Conservation (phyloP, 2,797 vertebrate species). For the Microctenopoma lineatum region DNA sequence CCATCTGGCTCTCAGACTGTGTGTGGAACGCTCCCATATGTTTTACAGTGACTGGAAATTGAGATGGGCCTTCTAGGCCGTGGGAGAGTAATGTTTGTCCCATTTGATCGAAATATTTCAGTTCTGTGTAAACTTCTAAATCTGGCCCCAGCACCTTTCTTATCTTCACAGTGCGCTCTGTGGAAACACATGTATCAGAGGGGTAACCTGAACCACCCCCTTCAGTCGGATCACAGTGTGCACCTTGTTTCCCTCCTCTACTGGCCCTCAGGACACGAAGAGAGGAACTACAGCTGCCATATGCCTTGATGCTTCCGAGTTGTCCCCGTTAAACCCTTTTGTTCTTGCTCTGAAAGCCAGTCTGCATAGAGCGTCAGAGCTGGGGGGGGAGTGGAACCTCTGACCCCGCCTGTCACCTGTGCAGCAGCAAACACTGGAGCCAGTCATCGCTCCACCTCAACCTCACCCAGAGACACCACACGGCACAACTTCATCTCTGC, state of each 20-base stretch:
- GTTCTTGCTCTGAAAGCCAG: constrained; percentile 65
- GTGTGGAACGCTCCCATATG: constrained; percentile 3
- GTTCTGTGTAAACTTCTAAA: no score
- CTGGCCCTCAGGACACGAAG: constrained; percentile 80
- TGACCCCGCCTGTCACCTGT: constrained; percentile 63
- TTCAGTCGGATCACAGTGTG: constrained; percentile 77
- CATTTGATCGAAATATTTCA: no score
- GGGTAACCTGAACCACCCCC: constrained; percentile 67
- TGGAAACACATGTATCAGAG: constrained; percentile 59
- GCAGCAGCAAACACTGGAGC: constrained; percentile 69
- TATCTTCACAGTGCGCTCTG: constrained; percentile 74
- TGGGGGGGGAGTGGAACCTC: constrained; percentile 57
- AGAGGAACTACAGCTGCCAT: constrained; percentile 70
- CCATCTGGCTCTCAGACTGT: constrained; percentile 31
- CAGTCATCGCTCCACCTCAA: constrained; percentile 60
- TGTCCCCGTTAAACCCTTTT: constrained; percentile 65
- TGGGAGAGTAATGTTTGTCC: no score
- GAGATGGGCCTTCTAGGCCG: no score
- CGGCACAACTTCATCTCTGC: constrained; percentile 32
- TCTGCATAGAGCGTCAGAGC: constrained; percentile 32
- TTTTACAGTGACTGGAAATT: no score
- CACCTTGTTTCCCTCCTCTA: constrained; percentile 81
- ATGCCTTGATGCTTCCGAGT: constrained; percentile 69
- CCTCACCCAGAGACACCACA: constrained; percentile 29
- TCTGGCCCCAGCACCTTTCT: no score